Base-by-base conservation (phyloP, 2,888 invertebrate genomes). In the Fragum sueziense region DNA sequence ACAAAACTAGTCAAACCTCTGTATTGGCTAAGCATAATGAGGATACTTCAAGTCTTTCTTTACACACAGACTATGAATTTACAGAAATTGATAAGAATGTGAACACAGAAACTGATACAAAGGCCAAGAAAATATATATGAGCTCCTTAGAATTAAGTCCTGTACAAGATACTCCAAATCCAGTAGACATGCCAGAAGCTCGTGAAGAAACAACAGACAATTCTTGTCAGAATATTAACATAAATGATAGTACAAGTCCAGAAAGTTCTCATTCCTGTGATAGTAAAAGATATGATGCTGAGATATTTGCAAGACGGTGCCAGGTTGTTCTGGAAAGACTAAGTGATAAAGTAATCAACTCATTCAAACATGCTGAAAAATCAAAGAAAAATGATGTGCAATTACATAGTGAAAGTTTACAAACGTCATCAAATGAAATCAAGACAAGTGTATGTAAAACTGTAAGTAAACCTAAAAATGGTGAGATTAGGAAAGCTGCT, bases 91-190 rank as follows among this genome's bases (percentile, higher is more conserved):
- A 61, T 31, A 29, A 61, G 1, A 4, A 22, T n/a, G 6, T 17
- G 7, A 7, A 52, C 52, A 52, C 20, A 52, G 11, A 52, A n/a
- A n/a, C 7, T 7, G n/a, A n/a, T 22, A 57, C 2, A 6, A 7
- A 2, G 2, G 25, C n/a, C 57, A 57, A 57, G 57, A 11, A 25
- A n/a, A 9, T 25, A 57, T 57, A 27, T 25, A 57, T 57, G 57
- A 57, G 14, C 27, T 57, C 57, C 11, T 25, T 57, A 57, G 57
- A 57, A 57, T 57, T 57, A 57, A 57, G 57, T 14, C 47, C 57
- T 25, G 25, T 57, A 3, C 3, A 57, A 27, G n/a, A 3, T 20
- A 47, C 14, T 14, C 37, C 37, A 9, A 14, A 37, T 9, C 37
- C 37, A 37, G 37, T 37, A 9, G n/a, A n/a, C n/a, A n/a, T n/a